A percentile compares a stretch with the other conserved stretches of the same genome.
These are phyloP conservation scores for Cephalopholis sonnerati DNA, from an alignment of 2,113 vertebrate species.

Conservation along the genomic window DNA sequence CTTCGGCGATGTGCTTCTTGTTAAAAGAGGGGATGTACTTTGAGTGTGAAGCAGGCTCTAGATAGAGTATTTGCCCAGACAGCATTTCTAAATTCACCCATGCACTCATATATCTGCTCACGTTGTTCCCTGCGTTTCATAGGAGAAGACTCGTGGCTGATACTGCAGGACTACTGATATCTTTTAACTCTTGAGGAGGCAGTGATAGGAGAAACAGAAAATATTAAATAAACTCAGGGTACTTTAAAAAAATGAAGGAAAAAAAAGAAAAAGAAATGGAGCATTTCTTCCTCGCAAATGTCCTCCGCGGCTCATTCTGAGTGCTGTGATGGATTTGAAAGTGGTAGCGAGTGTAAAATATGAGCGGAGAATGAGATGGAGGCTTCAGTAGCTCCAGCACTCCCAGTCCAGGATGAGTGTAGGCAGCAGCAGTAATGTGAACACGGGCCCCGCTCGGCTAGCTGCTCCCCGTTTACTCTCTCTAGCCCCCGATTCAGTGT, in stretches of 20 bases:
- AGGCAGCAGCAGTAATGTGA: conserved; percentile 73
- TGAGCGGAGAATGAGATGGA: conserved; percentile 32
- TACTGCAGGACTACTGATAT: conserved; percentile 43
- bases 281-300: conserved; percentile 48
- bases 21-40: conserved; percentile 69
- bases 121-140: conserved; percentile 52
- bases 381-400: conserved; percentile 62
- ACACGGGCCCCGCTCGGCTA: conserved; percentile 34
- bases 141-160: conserved; percentile 25
- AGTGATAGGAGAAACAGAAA: conserved; percentile 28
- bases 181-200: conserved; percentile 52
- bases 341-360: conserved; percentile 41
- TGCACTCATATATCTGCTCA: conserved; percentile 57
- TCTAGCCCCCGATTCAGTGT: conserved; percentile 65
- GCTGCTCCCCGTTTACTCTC: conserved; percentile 71
- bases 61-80: conserved; percentile 71
- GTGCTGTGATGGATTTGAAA: conserved; percentile 58
- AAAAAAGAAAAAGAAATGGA: conserved; percentile 16
- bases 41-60: conserved; percentile 59
- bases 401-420: conserved; percentile 66
- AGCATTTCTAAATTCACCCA: conserved; percentile 70
- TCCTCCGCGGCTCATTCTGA: conserved; percentile 45
- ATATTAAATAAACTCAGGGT: conserved; percentile 18
- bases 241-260: conserved; percentile 8
- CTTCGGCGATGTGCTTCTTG: conserved; percentile 73